Conservation (phyloP, 2,888 invertebrate genomes). For the Apamea sordens region DNA sequence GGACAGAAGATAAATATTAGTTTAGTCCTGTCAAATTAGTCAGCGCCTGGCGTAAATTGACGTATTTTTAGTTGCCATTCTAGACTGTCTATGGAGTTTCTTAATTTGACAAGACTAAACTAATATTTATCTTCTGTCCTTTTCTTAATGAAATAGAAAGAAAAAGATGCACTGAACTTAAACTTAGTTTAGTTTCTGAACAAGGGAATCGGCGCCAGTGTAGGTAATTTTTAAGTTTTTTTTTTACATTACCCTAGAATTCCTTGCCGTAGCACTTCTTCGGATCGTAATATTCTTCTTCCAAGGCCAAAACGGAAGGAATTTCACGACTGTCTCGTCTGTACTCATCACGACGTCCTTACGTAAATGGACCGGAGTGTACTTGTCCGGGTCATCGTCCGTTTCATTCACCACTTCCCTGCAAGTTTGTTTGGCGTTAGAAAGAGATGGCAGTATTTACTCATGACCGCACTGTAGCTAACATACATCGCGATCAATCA, state of each 20-base stretch:
- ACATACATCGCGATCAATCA: not conserved
- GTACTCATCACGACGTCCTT: conserved; percentile 74
- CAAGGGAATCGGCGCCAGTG: not conserved
- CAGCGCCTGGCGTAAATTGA: too few species aligned
- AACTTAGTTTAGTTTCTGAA: too few species aligned
- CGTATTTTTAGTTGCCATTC: too few species aligned
- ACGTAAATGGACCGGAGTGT: conserved; percentile 76
- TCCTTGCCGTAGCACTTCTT: conserved; percentile 71
- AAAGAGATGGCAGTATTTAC: conserved; percentile 8
- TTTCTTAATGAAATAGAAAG: too few species aligned
- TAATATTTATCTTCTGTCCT: too few species aligned
- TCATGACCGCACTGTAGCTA: not conserved
- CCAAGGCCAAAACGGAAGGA: conserved; percentile 81
- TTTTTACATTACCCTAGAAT: conserved; percentile 73
- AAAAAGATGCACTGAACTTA: too few species aligned
- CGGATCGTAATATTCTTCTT: conserved; percentile 64
- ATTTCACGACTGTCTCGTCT: conserved; percentile 77
- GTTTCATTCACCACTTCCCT: conserved; percentile 81
- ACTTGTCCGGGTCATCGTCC: conserved; percentile 59
- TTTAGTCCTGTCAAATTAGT: too few species aligned
- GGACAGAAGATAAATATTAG: too few species aligned
- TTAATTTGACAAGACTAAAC: too few species aligned
- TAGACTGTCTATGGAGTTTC: too few species aligned
- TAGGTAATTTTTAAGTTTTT: not conserved
- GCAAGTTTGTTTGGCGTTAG: conserved; percentile 16